Conservation (phyloP, 2,888 invertebrate species). For the Helicoverpa assulta region DNA sequence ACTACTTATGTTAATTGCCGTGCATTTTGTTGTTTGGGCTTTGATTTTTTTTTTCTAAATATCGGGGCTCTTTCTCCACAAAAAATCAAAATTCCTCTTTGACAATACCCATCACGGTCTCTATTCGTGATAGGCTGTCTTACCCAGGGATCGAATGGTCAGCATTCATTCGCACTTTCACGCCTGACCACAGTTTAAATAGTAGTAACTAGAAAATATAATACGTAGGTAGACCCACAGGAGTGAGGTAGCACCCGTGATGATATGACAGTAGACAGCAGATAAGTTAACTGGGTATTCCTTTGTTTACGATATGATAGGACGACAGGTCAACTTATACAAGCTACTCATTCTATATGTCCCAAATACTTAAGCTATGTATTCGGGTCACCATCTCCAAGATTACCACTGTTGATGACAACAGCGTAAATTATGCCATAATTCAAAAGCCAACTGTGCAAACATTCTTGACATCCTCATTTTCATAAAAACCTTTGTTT, state of each 20-base stretch:
- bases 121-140: too few relatives aligned
- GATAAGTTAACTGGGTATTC: background rate
- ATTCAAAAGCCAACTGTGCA: constrained; percentile 44
- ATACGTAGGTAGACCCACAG: too few relatives aligned
- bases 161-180: too few relatives aligned
- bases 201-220: too few relatives aligned
- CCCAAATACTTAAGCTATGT: background rate
- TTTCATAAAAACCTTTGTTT: constrained; percentile 50
- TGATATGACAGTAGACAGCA: background rate
- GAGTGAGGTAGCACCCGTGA: background rate
- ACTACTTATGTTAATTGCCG: background rate
- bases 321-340: background rate
- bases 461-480: constrained; percentile 37
- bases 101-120: too few relatives aligned
- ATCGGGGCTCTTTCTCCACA: too few relatives aligned
- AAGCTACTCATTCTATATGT: background rate
- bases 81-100: too few relatives aligned
- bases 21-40: too few relatives aligned
- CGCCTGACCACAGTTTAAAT: too few relatives aligned
- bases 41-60: too few relatives aligned
- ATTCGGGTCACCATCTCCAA: background rate
- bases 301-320: background rate
- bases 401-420: background rate
- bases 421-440: background rate
- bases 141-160: too few relatives aligned